Base-by-base conservation (phyloP, 2,797 vertebrate genomes). In the Scyliorhinus canicula region DNA sequence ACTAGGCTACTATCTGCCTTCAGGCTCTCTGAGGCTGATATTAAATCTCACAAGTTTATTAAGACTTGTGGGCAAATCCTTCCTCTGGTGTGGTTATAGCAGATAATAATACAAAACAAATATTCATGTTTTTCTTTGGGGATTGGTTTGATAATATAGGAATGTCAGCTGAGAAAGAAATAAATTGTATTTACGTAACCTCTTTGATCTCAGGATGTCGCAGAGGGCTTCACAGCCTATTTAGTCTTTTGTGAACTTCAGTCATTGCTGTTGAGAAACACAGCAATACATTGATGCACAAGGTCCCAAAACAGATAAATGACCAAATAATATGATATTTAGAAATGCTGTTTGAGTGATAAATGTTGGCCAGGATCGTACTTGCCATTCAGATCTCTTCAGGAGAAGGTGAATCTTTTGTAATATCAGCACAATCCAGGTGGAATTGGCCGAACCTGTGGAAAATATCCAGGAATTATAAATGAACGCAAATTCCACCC, bases 81-180 rank as follows among this genome's bases (percentile, higher is more conserved):
- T 47, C 79, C 19, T 82, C 79, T 90, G 86, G 63, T 60, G 19
- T 40, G 57, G 86, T 63, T 90, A 63, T 90, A 24, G 35, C 55
- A 90, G 31, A 40, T 60, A 60, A 90, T 60, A 90, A 63, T 9
- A 90, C 86, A 90, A 90, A 90, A 90, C 86, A 90, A 63, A 90
- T 90, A 90, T 12, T 40, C 12, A 21, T 63, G 16, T 40, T 90
- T 63, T 90, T 63, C 86, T 24, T 26, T 19, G 57, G 14, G 55
- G 55, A 90, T 40, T 16, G 19, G 86, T 40, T 90, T 90, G 86
- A 90, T 63, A 63, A 63, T 2, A 90, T 40, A 21, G 5, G 55
- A 60, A 19, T 60, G 19, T 21, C 19, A 63, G 86, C 16, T 90
- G n/a, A 40, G 57, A 90, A 90, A 90, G 86, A 63, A 21, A 63